A percentile compares a stretch with the other conserved stretches of the same genome.
Evolutionary conservation across 2,888 invertebrate genomes (phyloP).

Genomic region (Rhorus exstirpatorius): DNA sequence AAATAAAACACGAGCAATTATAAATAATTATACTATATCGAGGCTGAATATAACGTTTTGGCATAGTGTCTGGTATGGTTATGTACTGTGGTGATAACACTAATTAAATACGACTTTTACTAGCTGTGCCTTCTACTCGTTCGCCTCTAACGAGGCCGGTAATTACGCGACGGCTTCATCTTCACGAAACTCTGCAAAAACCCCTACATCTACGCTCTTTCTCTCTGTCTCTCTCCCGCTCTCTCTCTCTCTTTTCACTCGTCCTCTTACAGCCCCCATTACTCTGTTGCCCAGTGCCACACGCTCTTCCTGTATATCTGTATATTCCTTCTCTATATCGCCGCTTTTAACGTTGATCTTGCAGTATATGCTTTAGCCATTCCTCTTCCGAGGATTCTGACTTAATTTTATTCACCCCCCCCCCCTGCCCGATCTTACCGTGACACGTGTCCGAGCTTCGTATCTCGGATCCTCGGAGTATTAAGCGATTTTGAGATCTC

Average conservation of each 20-base stretch:
- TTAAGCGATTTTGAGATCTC: not conserved
- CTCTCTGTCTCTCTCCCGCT: constrained; percentile 12
- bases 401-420: not conserved
- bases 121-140: constrained; percentile 76
- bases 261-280: constrained; percentile 17
- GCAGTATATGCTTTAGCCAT: not conserved
- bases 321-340: constrained; percentile 19
- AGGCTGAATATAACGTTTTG: constrained; percentile 52
- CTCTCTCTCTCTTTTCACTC: constrained; percentile 30
- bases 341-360: constrained; percentile 17
- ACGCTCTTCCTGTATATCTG: too few relatives aligned
- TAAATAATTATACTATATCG: constrained; percentile 66
- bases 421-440: not conserved
- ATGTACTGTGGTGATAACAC: constrained; percentile 80
- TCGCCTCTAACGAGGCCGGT: constrained; percentile 84
- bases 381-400: constrained; percentile 14
- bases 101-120: constrained; percentile 84
- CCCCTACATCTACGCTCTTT: constrained; percentile 66
- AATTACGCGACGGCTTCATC: constrained; percentile 85
- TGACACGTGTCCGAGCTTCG: not conserved
- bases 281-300: constrained; percentile 7
- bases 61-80: constrained; percentile 72
- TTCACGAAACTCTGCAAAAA: constrained; percentile 83
- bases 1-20: constrained; percentile 60
- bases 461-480: not conserved